Percentiles rank a stretch among this genome's conserved stretches.
Conservation (phyloP, 2,113 vertebrate species). For the Bubo scandiacus region DNA sequence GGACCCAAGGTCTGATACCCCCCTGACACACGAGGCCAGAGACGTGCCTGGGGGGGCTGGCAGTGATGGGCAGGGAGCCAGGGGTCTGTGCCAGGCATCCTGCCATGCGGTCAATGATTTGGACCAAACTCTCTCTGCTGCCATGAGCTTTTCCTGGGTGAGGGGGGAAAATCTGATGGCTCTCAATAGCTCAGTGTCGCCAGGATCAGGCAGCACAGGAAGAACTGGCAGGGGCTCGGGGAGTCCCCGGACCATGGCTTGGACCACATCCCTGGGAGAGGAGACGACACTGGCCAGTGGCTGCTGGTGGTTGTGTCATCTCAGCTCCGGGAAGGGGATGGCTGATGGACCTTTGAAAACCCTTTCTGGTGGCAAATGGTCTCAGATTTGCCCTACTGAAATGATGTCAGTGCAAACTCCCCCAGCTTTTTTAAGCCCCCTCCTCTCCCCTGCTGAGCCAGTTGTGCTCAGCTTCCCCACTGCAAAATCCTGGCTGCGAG, state of each 20-base stretch:
- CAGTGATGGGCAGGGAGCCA: background rate
- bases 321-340: background rate
- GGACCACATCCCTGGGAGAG: background rate
- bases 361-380: background rate
- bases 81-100: rapidly evolving
- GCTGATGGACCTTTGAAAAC: background rate
- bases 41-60: rapidly evolving
- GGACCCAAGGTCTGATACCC: background rate
- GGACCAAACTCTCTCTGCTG: background rate
- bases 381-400: background rate
- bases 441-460: background rate
- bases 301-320: background rate
- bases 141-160: background rate
- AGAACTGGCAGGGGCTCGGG: background rate
- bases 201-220: background rate
- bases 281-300: background rate
- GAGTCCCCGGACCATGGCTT: background rate
- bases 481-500: background rate
- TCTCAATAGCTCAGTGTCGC: rapidly evolving
- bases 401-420: background rate
- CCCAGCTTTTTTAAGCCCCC: background rate
- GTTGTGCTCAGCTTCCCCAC: background rate
- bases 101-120: rapidly evolving
- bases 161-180: background rate
- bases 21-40: rapidly evolving